Evolutionary conservation across 2,797 vertebrate genomes (phyloP).

Genomic region (Calcarius lapponicus): DNA sequence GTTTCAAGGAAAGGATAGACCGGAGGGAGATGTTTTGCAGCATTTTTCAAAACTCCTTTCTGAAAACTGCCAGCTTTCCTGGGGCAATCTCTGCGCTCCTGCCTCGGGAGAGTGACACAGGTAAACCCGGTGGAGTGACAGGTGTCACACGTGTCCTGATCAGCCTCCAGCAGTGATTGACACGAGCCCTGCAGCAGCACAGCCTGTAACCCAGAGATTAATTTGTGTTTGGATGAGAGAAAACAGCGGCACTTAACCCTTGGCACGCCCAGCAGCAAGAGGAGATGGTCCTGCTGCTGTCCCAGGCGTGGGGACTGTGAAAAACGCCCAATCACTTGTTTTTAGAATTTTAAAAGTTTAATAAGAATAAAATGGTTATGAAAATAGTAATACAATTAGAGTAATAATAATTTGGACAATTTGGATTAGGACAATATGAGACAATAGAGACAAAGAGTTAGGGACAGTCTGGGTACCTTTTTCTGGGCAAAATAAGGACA

Average conservation of each 20-base stretch:
- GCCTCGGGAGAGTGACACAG: background rate
- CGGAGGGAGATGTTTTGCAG: background rate
- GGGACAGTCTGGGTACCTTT: too few relatives aligned
- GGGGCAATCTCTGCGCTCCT: background rate
- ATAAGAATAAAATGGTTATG: too few relatives aligned
- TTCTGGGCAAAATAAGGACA: too few relatives aligned
- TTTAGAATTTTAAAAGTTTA: too few relatives aligned
- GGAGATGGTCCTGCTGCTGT: background rate
- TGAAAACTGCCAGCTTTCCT: background rate
- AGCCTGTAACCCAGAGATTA: slow-evolving; percentile 28
- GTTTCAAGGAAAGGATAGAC: background rate
- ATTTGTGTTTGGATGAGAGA: background rate
- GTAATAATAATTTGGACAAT: too few relatives aligned
- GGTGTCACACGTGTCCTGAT: background rate
- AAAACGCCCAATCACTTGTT: too few relatives aligned
- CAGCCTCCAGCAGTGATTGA: background rate
- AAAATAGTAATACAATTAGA: too few relatives aligned
- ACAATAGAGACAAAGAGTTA: too few relatives aligned
- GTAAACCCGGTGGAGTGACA: background rate
- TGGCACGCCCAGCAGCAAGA: background rate
- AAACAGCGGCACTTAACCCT: background rate
- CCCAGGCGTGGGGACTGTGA: too few relatives aligned
- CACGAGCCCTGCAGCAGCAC: background rate
- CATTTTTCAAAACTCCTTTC: background rate
- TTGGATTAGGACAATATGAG: too few relatives aligned